Evolutionary conservation across 1,140 invertebrate genomes (phyloP), one percentile per base, ranked within the genome.

Genomic region (Rhizoglyphus robini): DNA sequence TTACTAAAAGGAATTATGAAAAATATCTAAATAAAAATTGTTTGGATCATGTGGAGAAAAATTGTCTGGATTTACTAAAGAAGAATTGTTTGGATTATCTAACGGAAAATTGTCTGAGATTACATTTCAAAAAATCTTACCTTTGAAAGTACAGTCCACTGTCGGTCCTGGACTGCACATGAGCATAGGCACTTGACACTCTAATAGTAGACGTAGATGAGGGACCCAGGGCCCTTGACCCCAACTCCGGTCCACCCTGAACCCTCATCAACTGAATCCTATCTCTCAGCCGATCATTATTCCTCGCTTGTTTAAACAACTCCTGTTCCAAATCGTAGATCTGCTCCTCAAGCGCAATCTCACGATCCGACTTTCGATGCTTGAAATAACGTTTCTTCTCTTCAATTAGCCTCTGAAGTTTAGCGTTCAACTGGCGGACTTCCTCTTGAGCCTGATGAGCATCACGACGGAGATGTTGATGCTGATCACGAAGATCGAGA

Each of bases 311-410:
- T 27, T 27, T 18, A 25, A 13, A 5, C 30, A 65, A 30, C 23
- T 20, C 5, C 32, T 60, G 49, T 32, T 65, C 31, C n/a, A 65
- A 31, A 30, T 65, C 64, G 48, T 38, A 49, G 5, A 65, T 49
- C 18, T 31, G 5, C 31, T 65, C 64, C 34, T 65, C 64, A 2
- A 65, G 20, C 11, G 8, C 31, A 5, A 65, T 47, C 48, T 65
- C 64, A 2, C 29, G 20, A 8, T 32, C 20, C 23, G 64, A 4
- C 46, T 32, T 58, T 18, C 27, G 2, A 20, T 60, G n/a, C n/a
- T 49, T 58, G 1, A 65, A 62, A 15, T 31, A 11, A n/a, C 51
- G 51, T 46, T 65, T 65, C 36, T 65, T 65, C 32, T 65, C 64
- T 18, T 38, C 34, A 1, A 65, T 15, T 25, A 65, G 30, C 3